Percentiles rank a stretch among this genome's conserved stretches.
Evolutionary conservation across 2,113 vertebrate species (phyloP).

Genomic region (Pristiophorus japonicus): DNA sequence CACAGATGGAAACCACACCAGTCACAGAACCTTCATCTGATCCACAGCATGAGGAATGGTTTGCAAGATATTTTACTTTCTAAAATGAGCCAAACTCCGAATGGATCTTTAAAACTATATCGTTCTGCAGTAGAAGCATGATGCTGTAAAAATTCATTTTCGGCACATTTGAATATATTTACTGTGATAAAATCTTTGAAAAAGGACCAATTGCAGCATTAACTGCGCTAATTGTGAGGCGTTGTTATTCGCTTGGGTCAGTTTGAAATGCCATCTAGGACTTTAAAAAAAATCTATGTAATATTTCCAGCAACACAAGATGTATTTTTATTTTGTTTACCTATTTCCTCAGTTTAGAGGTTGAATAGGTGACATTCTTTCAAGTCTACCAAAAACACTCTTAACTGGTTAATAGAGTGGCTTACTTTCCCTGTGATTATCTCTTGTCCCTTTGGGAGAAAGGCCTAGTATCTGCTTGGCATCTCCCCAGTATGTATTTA

Average conservation of each 20-base stretch:
- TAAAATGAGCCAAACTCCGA: constrained; percentile 64
- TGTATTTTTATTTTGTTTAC: not conserved
- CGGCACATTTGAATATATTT: not conserved
- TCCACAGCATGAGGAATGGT: constrained; percentile 92
- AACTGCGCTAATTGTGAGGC: not conserved
- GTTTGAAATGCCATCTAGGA: not conserved
- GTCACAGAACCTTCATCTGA: constrained; percentile 76
- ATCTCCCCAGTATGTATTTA: constrained; percentile 4
- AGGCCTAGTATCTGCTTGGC: not conserved
- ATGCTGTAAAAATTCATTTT: not conserved
- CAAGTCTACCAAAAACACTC: not conserved
- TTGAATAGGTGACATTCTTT: not conserved
- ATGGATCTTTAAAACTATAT: constrained; percentile 40
- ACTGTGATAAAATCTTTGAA: constrained; percentile 10
- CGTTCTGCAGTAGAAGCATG: constrained; percentile 5
- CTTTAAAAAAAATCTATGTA: not conserved
- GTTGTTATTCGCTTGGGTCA: not conserved
- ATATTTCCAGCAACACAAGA: not conserved
- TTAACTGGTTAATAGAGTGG: not conserved
- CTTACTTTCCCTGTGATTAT: not conserved
- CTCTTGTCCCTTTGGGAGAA: not conserved
- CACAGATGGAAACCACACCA: constrained; percentile 81
- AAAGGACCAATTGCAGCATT: not conserved
- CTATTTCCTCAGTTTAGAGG: not conserved
- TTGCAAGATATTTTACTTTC: constrained; percentile 98